Evolutionary conservation across 2,113 vertebrate genomes (phyloP).

Genomic region (Aplodontia rufa): DNA sequence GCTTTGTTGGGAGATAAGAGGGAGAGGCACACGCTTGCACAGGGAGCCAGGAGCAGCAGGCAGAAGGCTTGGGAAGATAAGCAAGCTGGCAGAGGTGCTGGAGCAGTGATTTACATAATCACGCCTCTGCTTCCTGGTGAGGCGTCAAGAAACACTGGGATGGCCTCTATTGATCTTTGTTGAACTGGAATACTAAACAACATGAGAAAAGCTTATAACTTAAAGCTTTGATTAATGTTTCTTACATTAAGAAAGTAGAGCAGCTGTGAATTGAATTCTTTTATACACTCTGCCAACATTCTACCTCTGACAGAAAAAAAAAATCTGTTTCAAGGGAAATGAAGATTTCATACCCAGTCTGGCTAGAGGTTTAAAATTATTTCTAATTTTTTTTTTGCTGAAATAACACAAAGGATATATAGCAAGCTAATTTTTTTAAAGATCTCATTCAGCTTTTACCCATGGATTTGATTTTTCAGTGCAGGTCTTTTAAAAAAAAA

Average conservation of each 20-base stretch:
- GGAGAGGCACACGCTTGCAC: constrained; percentile 79
- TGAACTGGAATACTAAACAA: constrained; percentile 89
- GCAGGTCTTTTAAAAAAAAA: neutral
- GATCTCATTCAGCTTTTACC: neutral
- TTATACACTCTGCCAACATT: constrained; percentile 85
- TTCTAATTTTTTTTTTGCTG: constrained; percentile 63
- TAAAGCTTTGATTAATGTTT: constrained; percentile 89
- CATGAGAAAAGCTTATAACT: constrained; percentile 86
- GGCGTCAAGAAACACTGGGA: constrained; percentile 87
- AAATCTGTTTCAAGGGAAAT: constrained; percentile 76
- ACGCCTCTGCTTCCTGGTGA: constrained; percentile 87
- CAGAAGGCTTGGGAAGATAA: constrained; percentile 91
- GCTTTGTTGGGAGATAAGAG: constrained; percentile 91
- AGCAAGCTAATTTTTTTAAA: constrained; percentile 15
- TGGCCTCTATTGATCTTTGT: constrained; percentile 90
- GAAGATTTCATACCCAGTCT: constrained; percentile 69
- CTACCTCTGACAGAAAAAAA: constrained; percentile 75
- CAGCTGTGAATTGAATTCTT: constrained; percentile 89
- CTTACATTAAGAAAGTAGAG: constrained; percentile 85
- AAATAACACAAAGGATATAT: constrained; percentile 52
- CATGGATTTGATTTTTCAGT: constrained; percentile 6
- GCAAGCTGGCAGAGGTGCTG: constrained; percentile 85
- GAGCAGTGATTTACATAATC: constrained; percentile 89
- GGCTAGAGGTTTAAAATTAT: constrained; percentile 65
- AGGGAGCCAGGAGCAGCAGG: constrained; percentile 88